Evolutionary conservation across 92 coral and sea anemone genomes (phyloP).

Genomic region (Hydrozoanthus gracilis): DNA sequence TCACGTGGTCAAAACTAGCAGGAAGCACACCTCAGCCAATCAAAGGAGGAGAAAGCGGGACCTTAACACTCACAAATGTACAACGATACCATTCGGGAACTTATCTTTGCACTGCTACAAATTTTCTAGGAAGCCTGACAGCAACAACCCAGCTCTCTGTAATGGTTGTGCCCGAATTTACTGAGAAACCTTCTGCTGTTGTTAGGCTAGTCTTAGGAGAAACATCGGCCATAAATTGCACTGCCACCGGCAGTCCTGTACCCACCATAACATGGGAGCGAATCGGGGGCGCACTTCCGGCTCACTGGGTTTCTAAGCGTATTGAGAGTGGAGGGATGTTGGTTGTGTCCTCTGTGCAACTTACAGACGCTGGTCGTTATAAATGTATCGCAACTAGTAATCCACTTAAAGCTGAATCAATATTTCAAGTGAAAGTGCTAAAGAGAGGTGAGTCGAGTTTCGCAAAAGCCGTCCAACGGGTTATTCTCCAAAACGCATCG

Average conservation of each 20-base stretch:
- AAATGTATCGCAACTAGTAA: constrained; percentile 41
- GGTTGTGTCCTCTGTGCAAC: not conserved
- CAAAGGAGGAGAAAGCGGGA: not conserved
- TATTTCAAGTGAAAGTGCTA: not conserved
- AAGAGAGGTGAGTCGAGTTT: constrained; percentile 2
- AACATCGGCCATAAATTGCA: constrained; percentile 1
- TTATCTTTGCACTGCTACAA: constrained; percentile 32
- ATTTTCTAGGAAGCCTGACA: not conserved
- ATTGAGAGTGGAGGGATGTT: not conserved
- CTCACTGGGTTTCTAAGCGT: not conserved
- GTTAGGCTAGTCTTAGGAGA: constrained; percentile 7
- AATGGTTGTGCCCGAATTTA: constrained; percentile 36
- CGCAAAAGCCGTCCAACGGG: not conserved
- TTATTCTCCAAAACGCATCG: not conserved
- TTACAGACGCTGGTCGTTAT: constrained; percentile 29
- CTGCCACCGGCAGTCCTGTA: constrained; percentile 26
- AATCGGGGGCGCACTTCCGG: constrained; percentile 33
- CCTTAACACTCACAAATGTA: constrained; percentile 3
- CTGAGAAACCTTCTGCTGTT: not conserved
- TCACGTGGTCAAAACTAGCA: constrained; percentile 45
- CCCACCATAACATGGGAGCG: constrained; percentile 44
- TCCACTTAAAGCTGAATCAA: constrained; percentile 36
- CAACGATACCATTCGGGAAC: constrained; percentile 42
- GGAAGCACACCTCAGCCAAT: constrained; percentile 1
- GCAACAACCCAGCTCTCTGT: constrained; percentile 38